Evolutionary conservation across 2,888 invertebrate species (phyloP).

Genomic region (Plagodis dolabraria): DNA sequence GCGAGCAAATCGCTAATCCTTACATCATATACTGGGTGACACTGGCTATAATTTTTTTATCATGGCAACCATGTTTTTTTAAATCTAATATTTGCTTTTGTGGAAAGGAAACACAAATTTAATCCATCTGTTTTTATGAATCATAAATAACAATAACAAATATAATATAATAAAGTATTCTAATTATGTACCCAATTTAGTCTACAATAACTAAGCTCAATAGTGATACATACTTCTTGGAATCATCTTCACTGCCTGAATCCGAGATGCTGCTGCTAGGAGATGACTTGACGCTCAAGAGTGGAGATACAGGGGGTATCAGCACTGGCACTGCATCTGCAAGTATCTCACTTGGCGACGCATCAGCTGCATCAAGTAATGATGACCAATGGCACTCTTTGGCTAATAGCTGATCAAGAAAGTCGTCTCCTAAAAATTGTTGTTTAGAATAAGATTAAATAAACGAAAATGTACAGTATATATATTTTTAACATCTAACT

Average conservation of each 20-base stretch:
- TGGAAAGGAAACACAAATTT: too few relatives aligned
- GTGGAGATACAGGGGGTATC: conserved; percentile 71
- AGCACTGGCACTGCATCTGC: conserved; percentile 75
- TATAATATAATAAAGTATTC: too few relatives aligned
- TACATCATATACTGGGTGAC: too few relatives aligned
- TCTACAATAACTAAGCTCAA: too few relatives aligned
- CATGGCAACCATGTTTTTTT: too few relatives aligned
- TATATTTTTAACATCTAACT: too few relatives aligned
- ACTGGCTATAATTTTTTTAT: too few relatives aligned
- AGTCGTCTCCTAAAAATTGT: conserved; percentile 64
- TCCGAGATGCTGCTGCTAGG: conserved; percentile 73
- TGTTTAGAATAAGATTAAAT: neutral
- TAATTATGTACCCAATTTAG: too few relatives aligned
- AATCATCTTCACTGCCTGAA: conserved; percentile 80
- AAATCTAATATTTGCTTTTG: too few relatives aligned
- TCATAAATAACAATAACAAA: too few relatives aligned
- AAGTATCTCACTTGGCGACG: conserved; percentile 78
- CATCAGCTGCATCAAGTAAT: conserved; percentile 72
- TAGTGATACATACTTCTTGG: conserved; percentile 62
- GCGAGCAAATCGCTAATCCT: too few relatives aligned
- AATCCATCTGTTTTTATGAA: too few relatives aligned
- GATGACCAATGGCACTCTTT: conserved; percentile 77
- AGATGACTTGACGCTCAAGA: conserved; percentile 68
- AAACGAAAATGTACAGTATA: neutral
- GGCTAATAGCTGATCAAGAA: conserved; percentile 70